A percentile compares a stretch with the other conserved stretches of the same genome.
These are phyloP conservation scores for Cephus spinipes DNA, from an alignment of 2,888 invertebrate genomes.

Conservation along the genomic window DNA sequence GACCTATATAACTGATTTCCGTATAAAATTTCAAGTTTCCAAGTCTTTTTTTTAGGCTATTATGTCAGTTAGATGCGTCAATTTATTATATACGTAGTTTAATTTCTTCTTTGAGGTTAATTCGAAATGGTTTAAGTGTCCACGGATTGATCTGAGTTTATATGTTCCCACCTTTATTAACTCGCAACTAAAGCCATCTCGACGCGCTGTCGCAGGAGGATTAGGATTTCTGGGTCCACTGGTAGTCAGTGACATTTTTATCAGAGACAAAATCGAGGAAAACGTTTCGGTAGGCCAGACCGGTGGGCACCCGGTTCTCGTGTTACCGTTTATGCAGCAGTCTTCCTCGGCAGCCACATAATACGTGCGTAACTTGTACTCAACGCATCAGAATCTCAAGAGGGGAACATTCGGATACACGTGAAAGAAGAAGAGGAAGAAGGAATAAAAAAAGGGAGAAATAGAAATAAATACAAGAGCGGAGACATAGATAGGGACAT, in stretches of 20 bases:
- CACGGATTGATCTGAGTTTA: neutral
- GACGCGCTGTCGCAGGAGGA: neutral
- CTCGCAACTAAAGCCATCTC: neutral
- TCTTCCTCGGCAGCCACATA: constrained; percentile 42
- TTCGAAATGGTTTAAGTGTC: neutral
- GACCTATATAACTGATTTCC: neutral
- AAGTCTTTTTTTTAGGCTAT: neutral
- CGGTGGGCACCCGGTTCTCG: constrained; percentile 31
- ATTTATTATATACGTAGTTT: neutral
- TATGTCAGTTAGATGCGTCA: neutral
- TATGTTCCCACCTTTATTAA: neutral
- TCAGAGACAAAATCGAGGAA: constrained; percentile 6
- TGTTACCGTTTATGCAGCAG: constrained; percentile 50
- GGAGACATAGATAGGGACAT: constrained; percentile 32
- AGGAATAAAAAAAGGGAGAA: neutral
- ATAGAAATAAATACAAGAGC: constrained; percentile 25
- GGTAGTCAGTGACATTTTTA: neutral
- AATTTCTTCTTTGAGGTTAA: neutral
- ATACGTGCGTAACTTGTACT: constrained; percentile 51
- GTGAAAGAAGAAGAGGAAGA: constrained; percentile 1
- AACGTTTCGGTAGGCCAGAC: neutral
- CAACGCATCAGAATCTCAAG: constrained; percentile 34
- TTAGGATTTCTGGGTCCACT: neutral
- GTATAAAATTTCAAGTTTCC: neutral
- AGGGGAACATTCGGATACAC: constrained; percentile 19